Evolutionary conservation across 1,140 invertebrate species (phyloP).

Genomic region (Cyrtorhinus lividipennis): DNA sequence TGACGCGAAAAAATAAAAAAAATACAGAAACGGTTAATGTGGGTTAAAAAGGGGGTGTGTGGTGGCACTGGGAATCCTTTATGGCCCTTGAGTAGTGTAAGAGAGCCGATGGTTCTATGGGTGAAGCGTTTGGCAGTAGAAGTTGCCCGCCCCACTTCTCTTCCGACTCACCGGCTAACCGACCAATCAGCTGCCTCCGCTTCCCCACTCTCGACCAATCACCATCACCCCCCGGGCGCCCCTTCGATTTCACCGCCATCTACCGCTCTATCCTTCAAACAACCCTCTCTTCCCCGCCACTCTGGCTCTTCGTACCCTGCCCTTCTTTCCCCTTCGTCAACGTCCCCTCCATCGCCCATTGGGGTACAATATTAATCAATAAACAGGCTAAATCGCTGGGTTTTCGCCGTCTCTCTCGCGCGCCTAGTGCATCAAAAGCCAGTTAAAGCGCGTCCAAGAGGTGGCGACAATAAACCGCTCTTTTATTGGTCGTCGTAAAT

Average conservation of each 20-base stretch:
- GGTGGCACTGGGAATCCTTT: slow-evolving; percentile 19
- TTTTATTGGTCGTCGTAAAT: slow-evolving; percentile 19
- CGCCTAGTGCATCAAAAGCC: slow-evolving; percentile 11
- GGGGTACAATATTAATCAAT: slow-evolving; percentile 10
- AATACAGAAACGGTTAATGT: slow-evolving; percentile 12
- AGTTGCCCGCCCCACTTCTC: background rate
- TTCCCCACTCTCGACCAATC: slow-evolving; percentile 15
- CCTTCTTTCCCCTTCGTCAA: slow-evolving; percentile 15
- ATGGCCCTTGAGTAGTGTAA: slow-evolving; percentile 16
- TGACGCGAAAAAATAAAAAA: slow-evolving; percentile 10
- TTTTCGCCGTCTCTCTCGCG: background rate
- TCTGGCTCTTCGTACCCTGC: background rate
- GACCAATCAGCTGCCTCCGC: slow-evolving; percentile 10
- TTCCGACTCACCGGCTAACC: background rate
- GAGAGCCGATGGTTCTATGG: slow-evolving; percentile 16
- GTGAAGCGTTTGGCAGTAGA: slow-evolving; percentile 7
- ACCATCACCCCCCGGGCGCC: background rate
- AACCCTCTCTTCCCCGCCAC: background rate
- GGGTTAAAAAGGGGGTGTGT: slow-evolving; percentile 14
- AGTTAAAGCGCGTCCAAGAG: slow-evolving; percentile 12
- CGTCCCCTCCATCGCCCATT: slow-evolving; percentile 6
- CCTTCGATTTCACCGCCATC: slow-evolving; percentile 6
- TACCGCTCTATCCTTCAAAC: background rate
- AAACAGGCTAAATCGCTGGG: slow-evolving; percentile 6
- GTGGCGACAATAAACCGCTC: slow-evolving; percentile 17